A percentile compares a stretch with the other conserved stretches of the same genome.
Conservation (phyloP, 2,888 invertebrate genomes). For the Cephus rjabovi region DNA sequence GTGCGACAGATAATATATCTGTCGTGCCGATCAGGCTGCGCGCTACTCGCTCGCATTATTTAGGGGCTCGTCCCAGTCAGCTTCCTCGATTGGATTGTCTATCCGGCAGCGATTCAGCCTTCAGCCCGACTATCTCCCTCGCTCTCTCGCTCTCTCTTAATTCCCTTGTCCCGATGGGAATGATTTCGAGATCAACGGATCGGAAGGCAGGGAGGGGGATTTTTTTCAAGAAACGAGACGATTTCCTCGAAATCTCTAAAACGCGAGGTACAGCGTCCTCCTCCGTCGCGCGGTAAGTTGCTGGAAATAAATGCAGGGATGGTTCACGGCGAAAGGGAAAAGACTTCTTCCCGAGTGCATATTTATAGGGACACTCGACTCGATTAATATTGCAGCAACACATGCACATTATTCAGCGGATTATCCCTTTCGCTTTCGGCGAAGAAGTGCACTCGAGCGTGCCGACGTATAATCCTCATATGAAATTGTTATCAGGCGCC, state of each 20-base stretch:
- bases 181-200: no score
- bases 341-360: no score
- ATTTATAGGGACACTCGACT: constrained; percentile 27
- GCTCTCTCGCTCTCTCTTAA: no score
- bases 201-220: no score
- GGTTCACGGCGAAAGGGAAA: no score
- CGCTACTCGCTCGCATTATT: constrained; percentile 46
- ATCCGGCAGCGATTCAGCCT: not conserved
- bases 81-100: constrained; percentile 26
- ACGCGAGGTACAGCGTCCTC: no score
- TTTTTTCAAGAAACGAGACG: no score
- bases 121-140: no score
- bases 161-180: no score
- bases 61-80: constrained; percentile 55
- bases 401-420: constrained; percentile 55
- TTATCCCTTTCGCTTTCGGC: constrained; percentile 53
- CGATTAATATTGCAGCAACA: constrained; percentile 58
- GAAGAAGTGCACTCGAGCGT: constrained; percentile 39
- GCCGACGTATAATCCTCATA: constrained; percentile 46
- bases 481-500: constrained; percentile 54
- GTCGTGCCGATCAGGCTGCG: constrained; percentile 30
- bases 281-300: no score
- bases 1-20: constrained; percentile 50
- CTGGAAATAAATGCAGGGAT: no score
- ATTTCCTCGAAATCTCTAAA: no score